Conservation (phyloP, 2,113 vertebrate genomes). For the Leptosomus discolor region DNA sequence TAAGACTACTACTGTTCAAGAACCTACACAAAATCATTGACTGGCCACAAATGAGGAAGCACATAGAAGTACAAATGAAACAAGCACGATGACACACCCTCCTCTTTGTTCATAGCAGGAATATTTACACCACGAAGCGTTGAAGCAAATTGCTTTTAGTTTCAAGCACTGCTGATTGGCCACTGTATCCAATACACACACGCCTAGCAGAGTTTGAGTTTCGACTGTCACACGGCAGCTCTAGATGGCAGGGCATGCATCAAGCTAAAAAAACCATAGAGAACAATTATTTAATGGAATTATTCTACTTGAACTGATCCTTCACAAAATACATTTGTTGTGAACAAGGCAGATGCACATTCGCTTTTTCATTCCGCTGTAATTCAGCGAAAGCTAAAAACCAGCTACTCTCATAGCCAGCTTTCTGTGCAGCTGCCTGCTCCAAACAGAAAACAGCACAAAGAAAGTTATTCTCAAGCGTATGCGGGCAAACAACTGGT, state of each 20-base stretch:
- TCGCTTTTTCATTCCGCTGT: not conserved
- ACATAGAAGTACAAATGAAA: not conserved
- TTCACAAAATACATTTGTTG: not conserved
- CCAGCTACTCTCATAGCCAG: not conserved
- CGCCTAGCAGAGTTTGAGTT: not conserved
- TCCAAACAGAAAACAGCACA: not conserved
- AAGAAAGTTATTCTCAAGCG: not conserved
- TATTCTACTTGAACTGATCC: not conserved
- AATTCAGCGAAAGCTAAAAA: not conserved
- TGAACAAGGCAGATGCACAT: not conserved
- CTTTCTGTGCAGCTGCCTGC: not conserved
- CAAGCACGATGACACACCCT: constrained; percentile 32
- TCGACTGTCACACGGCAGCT: not conserved
- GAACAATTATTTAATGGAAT: not conserved
- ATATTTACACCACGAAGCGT: constrained; percentile 55
- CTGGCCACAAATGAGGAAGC: not conserved
- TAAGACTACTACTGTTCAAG: not conserved
- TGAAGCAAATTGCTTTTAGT: constrained; percentile 23
- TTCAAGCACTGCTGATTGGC: constrained; percentile 33
- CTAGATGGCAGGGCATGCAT: not conserved
- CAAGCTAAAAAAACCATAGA: not conserved
- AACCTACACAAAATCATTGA: not conserved
- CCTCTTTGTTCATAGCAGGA: constrained; percentile 48
- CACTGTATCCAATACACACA: not conserved
- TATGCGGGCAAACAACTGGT: not conserved